Percentiles rank a stretch among this genome's conserved stretches.
Evolutionary conservation across 2,797 vertebrate species (phyloP).

Genomic region (Nannoperca australis): DNA sequence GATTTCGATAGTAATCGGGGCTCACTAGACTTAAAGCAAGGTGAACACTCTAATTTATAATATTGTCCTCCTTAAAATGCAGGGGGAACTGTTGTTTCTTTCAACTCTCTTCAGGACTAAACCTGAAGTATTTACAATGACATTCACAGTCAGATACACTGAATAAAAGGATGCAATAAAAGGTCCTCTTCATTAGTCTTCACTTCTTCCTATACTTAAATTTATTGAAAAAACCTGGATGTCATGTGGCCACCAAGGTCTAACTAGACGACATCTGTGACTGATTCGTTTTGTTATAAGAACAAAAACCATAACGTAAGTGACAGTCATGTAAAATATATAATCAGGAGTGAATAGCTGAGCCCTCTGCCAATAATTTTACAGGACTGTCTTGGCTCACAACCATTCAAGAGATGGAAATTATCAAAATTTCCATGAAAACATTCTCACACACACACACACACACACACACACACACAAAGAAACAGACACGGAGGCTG

Average conservation of each 20-base stretch:
- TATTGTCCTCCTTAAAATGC: constrained; percentile 18
- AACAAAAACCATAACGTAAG: constrained; percentile 40
- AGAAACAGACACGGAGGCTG: neutral
- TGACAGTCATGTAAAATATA: constrained; percentile 48
- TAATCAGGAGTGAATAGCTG: constrained; percentile 23
- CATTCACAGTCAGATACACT: neutral
- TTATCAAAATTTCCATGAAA: constrained; percentile 43
- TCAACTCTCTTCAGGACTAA: constrained; percentile 24
- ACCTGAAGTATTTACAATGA: constrained; percentile 6
- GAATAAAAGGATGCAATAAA: neutral
- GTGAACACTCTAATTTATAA: constrained; percentile 18
- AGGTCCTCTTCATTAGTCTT: neutral
- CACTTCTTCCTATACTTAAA: neutral
- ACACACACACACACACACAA: too few relatives aligned
- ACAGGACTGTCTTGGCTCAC: constrained; percentile 6
- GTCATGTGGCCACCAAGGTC: constrained; percentile 4
- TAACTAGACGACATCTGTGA: constrained; percentile 56
- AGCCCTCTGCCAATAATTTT: constrained; percentile 23
- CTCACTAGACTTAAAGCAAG: constrained; percentile 13
- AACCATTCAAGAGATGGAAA: constrained; percentile 23
- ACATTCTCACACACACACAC: too few relatives aligned
- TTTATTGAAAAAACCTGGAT: constrained; percentile 15
- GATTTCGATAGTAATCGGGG: neutral
- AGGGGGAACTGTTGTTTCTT: constrained; percentile 3
- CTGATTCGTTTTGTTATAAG: constrained; percentile 12